These are phyloP conservation scores for Hyalella azteca DNA, from an alignment of 2,888 invertebrate genomes.

Conservation along the genomic window DNA sequence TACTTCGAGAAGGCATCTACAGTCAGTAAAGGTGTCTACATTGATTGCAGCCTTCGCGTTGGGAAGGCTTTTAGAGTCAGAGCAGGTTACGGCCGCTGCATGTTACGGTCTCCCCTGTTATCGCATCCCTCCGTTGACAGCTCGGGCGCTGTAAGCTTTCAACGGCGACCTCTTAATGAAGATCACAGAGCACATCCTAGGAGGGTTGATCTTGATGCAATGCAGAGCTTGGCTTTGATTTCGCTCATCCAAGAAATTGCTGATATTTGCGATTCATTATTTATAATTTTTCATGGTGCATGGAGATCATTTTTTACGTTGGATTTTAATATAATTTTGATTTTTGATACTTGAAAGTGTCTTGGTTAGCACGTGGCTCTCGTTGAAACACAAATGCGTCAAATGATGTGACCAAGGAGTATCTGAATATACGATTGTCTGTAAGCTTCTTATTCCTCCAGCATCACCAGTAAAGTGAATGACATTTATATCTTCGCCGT, in stretches of 20 bases:
- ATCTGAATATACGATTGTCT: too few species aligned
- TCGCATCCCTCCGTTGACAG: background rate
- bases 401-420: too few species aligned
- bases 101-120: background rate
- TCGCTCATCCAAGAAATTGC: background rate
- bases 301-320: background rate
- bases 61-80: constrained; percentile 1
- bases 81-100: background rate
- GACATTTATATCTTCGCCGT: too few species aligned
- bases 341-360: too few species aligned
- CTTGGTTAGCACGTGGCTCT: too few species aligned
- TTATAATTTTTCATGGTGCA: background rate
- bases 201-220: background rate
- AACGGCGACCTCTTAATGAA: background rate
- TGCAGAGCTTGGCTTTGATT: background rate
- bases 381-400: too few species aligned
- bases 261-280: background rate
- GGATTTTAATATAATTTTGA: too few species aligned
- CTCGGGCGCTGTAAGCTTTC: background rate
- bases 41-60: too few species aligned
- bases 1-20: too few species aligned
- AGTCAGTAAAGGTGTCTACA: too few species aligned
- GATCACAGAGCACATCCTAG: background rate
- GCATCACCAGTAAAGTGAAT: too few species aligned
- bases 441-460: too few species aligned